These are phyloP conservation scores for Drosophila lini DNA, from an alignment of 1,140 invertebrate species.

Conservation along the genomic window DNA sequence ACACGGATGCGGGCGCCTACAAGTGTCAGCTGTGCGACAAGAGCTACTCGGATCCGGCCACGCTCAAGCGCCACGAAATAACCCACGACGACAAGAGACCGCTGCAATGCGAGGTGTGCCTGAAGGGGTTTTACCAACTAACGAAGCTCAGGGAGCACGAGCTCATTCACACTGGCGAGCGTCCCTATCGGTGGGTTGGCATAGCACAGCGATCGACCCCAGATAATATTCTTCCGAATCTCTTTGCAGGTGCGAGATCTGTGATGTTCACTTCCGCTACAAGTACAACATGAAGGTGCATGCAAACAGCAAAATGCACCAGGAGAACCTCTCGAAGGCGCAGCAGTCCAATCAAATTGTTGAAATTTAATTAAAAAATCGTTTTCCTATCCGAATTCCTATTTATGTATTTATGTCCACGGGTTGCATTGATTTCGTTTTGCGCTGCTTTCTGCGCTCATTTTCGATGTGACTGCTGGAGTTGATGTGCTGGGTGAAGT, in stretches of 20 bases:
- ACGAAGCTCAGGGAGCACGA: constrained; percentile 54
- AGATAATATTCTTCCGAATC: background rate
- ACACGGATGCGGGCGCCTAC: constrained; percentile 37
- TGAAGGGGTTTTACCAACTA: constrained; percentile 57
- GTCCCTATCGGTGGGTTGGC: constrained; percentile 39
- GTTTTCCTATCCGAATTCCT: constrained; percentile 18
- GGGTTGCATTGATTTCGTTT: constrained; percentile 10
- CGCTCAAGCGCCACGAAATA: constrained; percentile 59
- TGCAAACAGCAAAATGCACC: constrained; percentile 63
- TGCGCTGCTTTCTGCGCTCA: constrained; percentile 45
- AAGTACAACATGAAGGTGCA: constrained; percentile 61
- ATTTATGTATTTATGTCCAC: constrained; percentile 19
- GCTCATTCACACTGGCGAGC: constrained; percentile 66
- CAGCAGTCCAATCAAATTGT: background rate
- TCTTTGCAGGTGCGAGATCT: constrained; percentile 53
- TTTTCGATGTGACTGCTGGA: constrained; percentile 63
- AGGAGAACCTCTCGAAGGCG: constrained; percentile 42
- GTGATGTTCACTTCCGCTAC: constrained; percentile 58
- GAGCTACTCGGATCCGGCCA: constrained; percentile 46
- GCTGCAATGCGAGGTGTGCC: constrained; percentile 60
- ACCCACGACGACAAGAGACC: constrained; percentile 62
- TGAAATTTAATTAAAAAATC: constrained; percentile 15
- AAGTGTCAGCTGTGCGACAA: constrained; percentile 62
- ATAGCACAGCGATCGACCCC: too few relatives aligned
- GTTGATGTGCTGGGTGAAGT: constrained; percentile 64